Evolutionary conservation across 2,888 invertebrate genomes (phyloP), one percentile per base, ranked within the genome.

Genomic region (Andrena haemorrhoa): DNA sequence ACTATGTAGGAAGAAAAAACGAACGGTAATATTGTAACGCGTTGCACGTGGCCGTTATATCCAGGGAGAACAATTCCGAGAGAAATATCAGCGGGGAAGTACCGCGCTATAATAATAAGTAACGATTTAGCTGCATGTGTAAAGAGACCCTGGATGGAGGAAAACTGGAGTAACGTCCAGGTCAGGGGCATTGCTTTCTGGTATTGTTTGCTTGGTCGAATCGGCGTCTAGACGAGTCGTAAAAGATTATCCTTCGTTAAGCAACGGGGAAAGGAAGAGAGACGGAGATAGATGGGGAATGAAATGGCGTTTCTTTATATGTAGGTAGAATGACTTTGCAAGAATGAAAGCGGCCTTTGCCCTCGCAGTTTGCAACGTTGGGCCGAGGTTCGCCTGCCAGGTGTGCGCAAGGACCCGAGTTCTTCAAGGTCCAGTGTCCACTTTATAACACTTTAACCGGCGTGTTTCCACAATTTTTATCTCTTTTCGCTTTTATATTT

Each of bases 141-240:
- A 47, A 35, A 53, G 20, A 8, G 20, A 10, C 49, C 49, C 10
- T 26, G 35, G 5, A 20, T 10, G 47, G 35, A 23, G 23, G 12
- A 7, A 56, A 56, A 56, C 12, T 5, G 31, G 4, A 56, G 56
- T 31, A 49, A 23, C 41, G 49, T 8, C 5, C 35, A 23, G 68
- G 49, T 64, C 53, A 73, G 63, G 73, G 26, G 58, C 41, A 49
- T 20, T 0, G 41, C 10, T 68, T 51, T 31, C 8, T n/a, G 53
- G 20, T 53, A 8, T 53, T 10, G 8, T 20, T 8, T 53, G 8
- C 23, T 26, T 10, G 20, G 20, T 23, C 20, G 23, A 23, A 10
- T 12, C 23, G 8, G 23, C 26, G 23, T 56, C 23, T 26, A 2
- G 33, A 41, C 33, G n/a, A 31, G 16, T 29, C 35, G 20, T 12